Percentiles rank a stretch among this genome's conserved stretches.
phyloP scores from a whole-genome alignment of 2,797 vertebrate genomes.

The Limnodromus scolopaceus region DNA sequence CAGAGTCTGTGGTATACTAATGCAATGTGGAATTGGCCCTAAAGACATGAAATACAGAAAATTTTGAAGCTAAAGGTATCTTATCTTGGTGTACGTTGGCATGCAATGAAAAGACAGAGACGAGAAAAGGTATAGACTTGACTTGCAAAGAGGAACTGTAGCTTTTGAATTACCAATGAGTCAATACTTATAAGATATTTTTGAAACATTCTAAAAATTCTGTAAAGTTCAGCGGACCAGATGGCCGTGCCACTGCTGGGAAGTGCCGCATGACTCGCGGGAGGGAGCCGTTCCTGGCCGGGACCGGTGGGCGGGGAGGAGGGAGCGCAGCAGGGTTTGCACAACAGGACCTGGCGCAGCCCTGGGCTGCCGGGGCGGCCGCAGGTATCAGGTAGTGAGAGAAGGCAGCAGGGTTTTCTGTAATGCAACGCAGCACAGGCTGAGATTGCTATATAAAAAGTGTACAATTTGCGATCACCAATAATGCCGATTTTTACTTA shows the following conservation, averaged over 20 bases:
- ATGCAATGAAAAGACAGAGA: neutral
- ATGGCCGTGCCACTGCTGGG: neutral
- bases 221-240: rapidly evolving
- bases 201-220: neutral
- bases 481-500: slow-evolving; percentile 93
- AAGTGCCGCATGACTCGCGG: slow-evolving; percentile 1
- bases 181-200: rapidly evolving
- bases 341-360: slow-evolving; percentile 74
- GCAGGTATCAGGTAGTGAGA: slow-evolving; percentile 79
- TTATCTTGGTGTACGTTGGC: rapidly evolving
- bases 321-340: slow-evolving; percentile 66
- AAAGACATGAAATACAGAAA: neutral
- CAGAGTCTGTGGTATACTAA: neutral
- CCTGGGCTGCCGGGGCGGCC: slow-evolving; percentile 73
- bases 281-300: neutral
- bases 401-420: slow-evolving; percentile 51
- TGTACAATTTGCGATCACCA: slow-evolving; percentile 54
- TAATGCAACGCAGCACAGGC: slow-evolving; percentile 64
- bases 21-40: neutral
- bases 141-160: rapidly evolving
- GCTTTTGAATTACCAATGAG: neutral
- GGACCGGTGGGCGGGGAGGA: slow-evolving; percentile 59
- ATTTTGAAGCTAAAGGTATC: neutral
- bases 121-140: neutral
- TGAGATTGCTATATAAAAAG: slow-evolving; percentile 39